phyloP scores from a whole-genome alignment of 2,113 vertebrate genomes.

The Oncorhynchus mykiss region DNA sequence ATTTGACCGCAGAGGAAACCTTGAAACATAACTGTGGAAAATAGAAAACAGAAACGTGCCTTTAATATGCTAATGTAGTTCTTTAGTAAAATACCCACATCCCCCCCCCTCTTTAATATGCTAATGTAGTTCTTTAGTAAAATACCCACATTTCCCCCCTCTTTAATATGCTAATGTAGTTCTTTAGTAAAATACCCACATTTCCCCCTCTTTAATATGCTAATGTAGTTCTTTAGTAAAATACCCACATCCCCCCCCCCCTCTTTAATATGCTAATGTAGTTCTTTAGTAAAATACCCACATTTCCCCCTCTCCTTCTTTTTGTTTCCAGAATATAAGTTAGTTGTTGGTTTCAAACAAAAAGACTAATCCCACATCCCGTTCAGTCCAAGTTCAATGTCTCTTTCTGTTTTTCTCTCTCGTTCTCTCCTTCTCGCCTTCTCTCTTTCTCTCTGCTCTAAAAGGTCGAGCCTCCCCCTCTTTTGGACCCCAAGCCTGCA shows the following conservation, averaged over 20 bases:
- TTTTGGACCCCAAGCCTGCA: conserved; percentile 69
- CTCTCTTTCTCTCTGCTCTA: conserved; percentile 33
- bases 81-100: not conserved
- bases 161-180: conserved; percentile 1
- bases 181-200: conserved; percentile 2
- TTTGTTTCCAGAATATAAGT: too few relatives aligned
- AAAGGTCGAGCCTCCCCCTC: conserved; percentile 56
- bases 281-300: conserved; percentile 9
- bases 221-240: conserved; percentile 14
- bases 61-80: conserved; percentile 12
- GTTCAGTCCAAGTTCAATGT: not conserved
- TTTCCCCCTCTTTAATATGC: not conserved
- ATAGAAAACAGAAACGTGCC: not conserved
- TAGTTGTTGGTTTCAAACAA: not conserved
- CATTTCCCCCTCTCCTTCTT: too few relatives aligned
- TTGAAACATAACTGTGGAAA: conserved; percentile 15
- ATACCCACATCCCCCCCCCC: too few relatives aligned
- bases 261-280: not conserved
- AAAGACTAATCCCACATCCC: not conserved
- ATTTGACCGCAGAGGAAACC: conserved; percentile 29
- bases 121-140: conserved; percentile 15
- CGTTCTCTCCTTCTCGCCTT: not conserved
- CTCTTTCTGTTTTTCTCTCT: too few relatives aligned
- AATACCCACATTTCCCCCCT: too few relatives aligned
- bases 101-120: not conserved